These are phyloP conservation scores for Conus betulinus DNA, from an alignment of 1,140 invertebrate genomes.

Conservation along the genomic window DNA sequence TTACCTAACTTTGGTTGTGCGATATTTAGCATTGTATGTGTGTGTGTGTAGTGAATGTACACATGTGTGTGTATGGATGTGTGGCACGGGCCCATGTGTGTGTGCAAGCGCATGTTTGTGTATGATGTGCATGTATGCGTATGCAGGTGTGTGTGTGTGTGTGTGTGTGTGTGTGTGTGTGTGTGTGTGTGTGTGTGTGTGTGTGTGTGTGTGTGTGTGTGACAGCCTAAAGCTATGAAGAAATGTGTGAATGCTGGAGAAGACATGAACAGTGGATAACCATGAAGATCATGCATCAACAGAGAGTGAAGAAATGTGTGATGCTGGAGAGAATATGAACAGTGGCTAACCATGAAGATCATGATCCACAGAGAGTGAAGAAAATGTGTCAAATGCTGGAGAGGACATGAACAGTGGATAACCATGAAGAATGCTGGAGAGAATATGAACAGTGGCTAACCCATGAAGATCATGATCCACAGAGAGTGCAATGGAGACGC, in stretches of 20 bases:
- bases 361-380: slow-evolving; percentile 77
- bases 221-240: slow-evolving; percentile 78
- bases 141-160: background rate
- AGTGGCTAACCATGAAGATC: background rate
- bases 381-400: too few species aligned
- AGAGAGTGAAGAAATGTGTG: background rate
- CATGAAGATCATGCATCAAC: background rate
- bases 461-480: slow-evolving; percentile 1
- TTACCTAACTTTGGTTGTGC: too few species aligned
- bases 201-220: background rate
- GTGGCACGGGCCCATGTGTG: background rate
- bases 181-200: slow-evolving; percentile 6
- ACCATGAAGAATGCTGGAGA: too few species aligned
- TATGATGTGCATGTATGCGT: background rate
- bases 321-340: too few species aligned
- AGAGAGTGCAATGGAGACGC: slow-evolving; percentile 87
- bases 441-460: background rate
- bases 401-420: too few species aligned
- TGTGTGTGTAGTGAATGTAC: too few species aligned
- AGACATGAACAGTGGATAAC: too few species aligned
- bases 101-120: background rate
- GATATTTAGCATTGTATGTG: too few species aligned
- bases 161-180: slow-evolving; percentile 1
- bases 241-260: too few species aligned
- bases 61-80: too few species aligned